Percentiles rank a stretch among this genome's conserved stretches.
phyloP scores from a whole-genome alignment of 1,140 invertebrate genomes.

The Camponotus pennsylvanicus region DNA sequence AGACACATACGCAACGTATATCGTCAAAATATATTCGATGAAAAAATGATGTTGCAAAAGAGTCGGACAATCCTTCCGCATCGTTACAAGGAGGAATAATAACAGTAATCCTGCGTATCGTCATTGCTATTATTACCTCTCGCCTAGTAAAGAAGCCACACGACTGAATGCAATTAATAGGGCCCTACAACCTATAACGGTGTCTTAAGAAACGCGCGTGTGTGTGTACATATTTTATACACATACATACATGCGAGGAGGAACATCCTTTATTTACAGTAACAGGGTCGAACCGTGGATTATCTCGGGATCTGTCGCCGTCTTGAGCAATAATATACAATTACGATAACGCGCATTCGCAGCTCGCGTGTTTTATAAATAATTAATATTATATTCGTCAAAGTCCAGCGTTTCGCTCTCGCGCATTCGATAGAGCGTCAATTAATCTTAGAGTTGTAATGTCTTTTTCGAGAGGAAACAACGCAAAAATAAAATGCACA shows the following conservation, averaged over 20 bases:
- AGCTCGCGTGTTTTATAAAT: slow-evolving; percentile 68
- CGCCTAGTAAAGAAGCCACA: slow-evolving; percentile 68
- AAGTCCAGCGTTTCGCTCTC: slow-evolving; percentile 65
- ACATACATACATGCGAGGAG: slow-evolving; percentile 40
- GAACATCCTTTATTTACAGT: slow-evolving; percentile 78
- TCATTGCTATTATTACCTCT: slow-evolving; percentile 77
- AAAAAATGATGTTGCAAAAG: slow-evolving; percentile 82
- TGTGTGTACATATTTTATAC: background rate
- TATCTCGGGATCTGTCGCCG: background rate
- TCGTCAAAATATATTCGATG: slow-evolving; percentile 83
- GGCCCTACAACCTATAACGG: slow-evolving; percentile 77
- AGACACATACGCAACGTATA: slow-evolving; percentile 68
- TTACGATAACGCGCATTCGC: slow-evolving; percentile 48
- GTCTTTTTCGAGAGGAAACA: background rate
- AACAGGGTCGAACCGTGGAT: slow-evolving; percentile 52
- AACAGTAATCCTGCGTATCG: slow-evolving; percentile 71
- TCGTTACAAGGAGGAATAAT: slow-evolving; percentile 78
- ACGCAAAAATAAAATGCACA: background rate
- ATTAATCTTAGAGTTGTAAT: background rate
- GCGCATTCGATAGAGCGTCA: background rate
- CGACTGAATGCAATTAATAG: slow-evolving; percentile 80
- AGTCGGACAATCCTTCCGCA: slow-evolving; percentile 78
- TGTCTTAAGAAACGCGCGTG: slow-evolving; percentile 71
- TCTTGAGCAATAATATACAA: slow-evolving; percentile 73
- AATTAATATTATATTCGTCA: slow-evolving; percentile 65